A percentile compares a stretch with the other conserved stretches of the same genome.
These are phyloP conservation scores for Alviniconcha strummeri DNA, from an alignment of 2,888 invertebrate species.

Conservation along the genomic window DNA sequence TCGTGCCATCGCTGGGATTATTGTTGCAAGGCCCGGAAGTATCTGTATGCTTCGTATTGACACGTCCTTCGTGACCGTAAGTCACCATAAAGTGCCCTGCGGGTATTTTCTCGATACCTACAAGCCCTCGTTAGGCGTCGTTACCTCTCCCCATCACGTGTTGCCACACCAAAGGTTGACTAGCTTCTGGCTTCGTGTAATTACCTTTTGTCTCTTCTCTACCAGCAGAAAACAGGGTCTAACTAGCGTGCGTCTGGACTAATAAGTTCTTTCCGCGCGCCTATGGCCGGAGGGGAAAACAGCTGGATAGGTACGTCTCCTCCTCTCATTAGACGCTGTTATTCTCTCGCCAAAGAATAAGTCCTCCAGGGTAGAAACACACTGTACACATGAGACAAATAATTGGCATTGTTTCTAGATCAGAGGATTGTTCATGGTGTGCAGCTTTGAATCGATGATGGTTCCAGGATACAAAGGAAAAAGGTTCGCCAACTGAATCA, in stretches of 20 bases:
- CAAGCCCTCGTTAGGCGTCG: conserved; percentile 9
- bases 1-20: not conserved
- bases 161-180: conserved; percentile 1
- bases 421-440: too few species aligned
- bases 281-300: not conserved
- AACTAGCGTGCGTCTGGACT: not conserved
- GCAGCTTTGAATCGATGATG: too few species aligned
- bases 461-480: too few species aligned
- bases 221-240: not conserved
- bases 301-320: not conserved
- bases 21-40: too few species aligned
- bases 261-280: not conserved
- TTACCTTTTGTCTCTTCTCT: not conserved
- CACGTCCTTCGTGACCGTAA: too few species aligned
- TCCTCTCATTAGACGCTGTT: not conserved
- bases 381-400: not conserved
- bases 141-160: not conserved
- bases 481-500: too few species aligned
- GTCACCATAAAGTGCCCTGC: too few species aligned
- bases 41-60: too few species aligned
- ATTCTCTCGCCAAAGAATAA: not conserved
- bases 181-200: not conserved
- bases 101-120: conserved; percentile 1
- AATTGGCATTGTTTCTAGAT: conserved; percentile 5
- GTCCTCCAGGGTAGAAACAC: not conserved